These are phyloP conservation scores for Columba janthina DNA, from an alignment of 2,113 vertebrate genomes.

Conservation along the genomic window DNA sequence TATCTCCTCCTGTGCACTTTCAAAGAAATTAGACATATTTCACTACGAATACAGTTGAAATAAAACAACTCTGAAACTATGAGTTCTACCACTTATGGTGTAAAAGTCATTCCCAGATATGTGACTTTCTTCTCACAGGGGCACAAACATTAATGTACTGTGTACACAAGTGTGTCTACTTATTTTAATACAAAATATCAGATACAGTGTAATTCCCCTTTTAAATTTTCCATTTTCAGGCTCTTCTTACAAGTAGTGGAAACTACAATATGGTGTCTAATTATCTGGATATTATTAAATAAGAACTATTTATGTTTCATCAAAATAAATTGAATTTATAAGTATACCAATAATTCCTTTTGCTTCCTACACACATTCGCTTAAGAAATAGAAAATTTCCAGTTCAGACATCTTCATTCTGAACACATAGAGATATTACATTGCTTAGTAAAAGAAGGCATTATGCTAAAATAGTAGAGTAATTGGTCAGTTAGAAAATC, in stretches of 20 bases:
- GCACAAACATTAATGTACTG: background rate
- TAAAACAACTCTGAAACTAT: background rate
- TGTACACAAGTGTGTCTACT: background rate
- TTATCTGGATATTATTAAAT: background rate
- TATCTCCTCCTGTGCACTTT: background rate
- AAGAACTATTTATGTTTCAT: background rate
- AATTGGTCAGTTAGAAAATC: background rate
- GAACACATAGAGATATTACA: background rate
- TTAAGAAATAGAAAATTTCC: background rate
- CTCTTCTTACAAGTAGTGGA: background rate
- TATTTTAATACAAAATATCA: background rate
- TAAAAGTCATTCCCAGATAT: background rate
- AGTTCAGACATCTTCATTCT: background rate
- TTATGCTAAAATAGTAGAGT: background rate
- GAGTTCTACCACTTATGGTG: background rate
- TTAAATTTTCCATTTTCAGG: background rate
- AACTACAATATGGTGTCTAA: background rate
- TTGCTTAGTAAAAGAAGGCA: background rate
- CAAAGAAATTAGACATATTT: background rate
- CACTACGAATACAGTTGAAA: background rate
- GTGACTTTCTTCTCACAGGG: background rate
- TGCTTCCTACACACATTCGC: background rate
- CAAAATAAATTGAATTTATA: background rate
- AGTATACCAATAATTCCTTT: background rate
- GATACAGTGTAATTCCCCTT: background rate